phyloP scores from a whole-genome alignment of 2,113 vertebrate genomes.

The Shinisaurus crocodilurus region DNA sequence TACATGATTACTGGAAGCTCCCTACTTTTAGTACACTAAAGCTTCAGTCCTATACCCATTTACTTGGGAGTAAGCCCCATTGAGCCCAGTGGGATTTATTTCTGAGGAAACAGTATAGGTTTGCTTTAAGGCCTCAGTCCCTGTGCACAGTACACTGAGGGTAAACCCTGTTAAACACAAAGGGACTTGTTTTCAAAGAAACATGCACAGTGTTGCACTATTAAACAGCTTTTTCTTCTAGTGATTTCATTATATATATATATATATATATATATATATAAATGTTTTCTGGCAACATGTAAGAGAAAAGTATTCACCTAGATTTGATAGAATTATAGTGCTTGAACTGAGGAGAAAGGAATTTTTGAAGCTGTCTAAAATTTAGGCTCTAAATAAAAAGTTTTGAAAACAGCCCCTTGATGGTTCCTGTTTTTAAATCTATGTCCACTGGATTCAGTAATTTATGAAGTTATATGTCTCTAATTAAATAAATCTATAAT shows the following conservation, averaged over 20 bases:
- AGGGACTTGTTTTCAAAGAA: not conserved
- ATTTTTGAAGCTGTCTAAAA: constrained; percentile 37
- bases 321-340: constrained; percentile 5
- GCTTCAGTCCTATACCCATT: not conserved
- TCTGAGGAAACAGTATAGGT: not conserved
- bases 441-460: not conserved
- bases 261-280: not conserved
- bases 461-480: not conserved
- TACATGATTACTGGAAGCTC: constrained; percentile 32
- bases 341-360: constrained; percentile 21
- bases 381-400: no score
- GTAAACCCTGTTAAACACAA: not conserved
- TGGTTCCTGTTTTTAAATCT: not conserved
- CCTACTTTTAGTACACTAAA: constrained; percentile 43
- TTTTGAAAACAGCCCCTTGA: constrained; percentile 28
- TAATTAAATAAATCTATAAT: constrained; percentile 37
- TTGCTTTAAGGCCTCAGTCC: not conserved
- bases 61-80: not conserved
- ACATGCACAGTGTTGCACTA: not conserved
- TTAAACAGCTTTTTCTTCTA: constrained; percentile 46
- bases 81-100: not conserved
- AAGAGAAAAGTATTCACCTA: constrained; percentile 41
- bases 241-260: not conserved
- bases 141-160: not conserved
- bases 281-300: constrained; percentile 34